These are phyloP conservation scores for Dascyllus trimaculatus DNA, from an alignment of 2,113 vertebrate species.

Conservation along the genomic window DNA sequence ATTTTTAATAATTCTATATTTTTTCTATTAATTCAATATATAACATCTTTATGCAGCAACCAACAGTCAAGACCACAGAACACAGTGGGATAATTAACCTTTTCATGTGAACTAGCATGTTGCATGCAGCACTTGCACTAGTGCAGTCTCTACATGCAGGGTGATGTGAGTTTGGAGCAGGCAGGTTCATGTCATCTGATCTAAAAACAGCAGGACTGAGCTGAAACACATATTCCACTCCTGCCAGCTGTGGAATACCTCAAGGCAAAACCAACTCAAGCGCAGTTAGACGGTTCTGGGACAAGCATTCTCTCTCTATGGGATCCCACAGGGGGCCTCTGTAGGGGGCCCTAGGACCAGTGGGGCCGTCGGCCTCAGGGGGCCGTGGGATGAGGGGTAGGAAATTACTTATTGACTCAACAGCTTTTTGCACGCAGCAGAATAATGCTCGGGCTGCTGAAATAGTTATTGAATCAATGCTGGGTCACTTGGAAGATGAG, in stretches of 20 bases:
- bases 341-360: neutral
- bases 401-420: slow-evolving; percentile 55
- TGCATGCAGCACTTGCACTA: no score
- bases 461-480: slow-evolving; percentile 20
- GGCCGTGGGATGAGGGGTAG: slow-evolving; percentile 1
- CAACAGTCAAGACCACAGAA: no score
- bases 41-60: no score
- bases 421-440: slow-evolving; percentile 13
- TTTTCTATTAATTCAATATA: no score
- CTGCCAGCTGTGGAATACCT: slow-evolving; percentile 10
- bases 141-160: no score
- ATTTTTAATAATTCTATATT: no score
- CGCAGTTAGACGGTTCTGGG: neutral
- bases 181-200: neutral
- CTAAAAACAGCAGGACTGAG: neutral
- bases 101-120: no score
- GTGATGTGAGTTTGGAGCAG: no score
- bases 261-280: neutral
- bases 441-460: neutral
- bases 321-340: slow-evolving; percentile 6
- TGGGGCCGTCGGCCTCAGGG: neutral
- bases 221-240: neutral
- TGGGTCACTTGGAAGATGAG: slow-evolving; percentile 24
- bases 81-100: no score
- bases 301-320: neutral